Evolutionary conservation across 1,140 invertebrate species (phyloP), one percentile per base, ranked within the genome.

Genomic region (Nautilus pompilius): DNA sequence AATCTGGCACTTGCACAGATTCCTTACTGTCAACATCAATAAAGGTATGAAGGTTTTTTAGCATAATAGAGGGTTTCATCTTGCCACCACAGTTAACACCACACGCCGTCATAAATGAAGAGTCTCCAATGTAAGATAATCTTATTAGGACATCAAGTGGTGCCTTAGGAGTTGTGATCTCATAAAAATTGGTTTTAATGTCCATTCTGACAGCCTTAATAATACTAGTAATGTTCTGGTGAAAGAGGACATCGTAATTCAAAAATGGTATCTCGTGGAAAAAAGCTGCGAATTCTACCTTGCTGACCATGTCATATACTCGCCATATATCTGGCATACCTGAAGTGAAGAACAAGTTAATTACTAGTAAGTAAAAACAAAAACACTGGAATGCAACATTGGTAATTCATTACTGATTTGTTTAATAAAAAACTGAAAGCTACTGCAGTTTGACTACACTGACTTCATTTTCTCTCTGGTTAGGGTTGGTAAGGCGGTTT

Each of bases 251-350:
- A 6, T 51, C 58, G 56, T 71, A 73, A 28, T 75, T 67, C 2
- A 75, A 58, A 59, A 71, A 75, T 24, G 69, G 60, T 6, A 41
- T 33, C 13, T 73, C 58, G 13, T 70, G 56, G 20, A 65, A 67
- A 41, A 75, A 71, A 3, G 69, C 65, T 26, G 73, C 73, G 45
- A 66, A 60, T 32, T 75, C 73, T 17, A 73, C 69, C 56, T 60
- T 58, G 28, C 66, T 72, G 58, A 75, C 67, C 66, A 75, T 75
- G 49, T 75, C 71, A 66, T 73, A 75, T 17, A 75, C 55, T 28
- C 64, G 59, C 61, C 69, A 71, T 22, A 73, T 67, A 41, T 73
- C 69, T 24, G 73, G 73, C 32, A 71, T 69, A 45, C 73, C 73
- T 75, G 53, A 1, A 65, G 58, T 62, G 8, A 57, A 36, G 54